A percentile compares a stretch with the other conserved stretches of the same genome.
Evolutionary conservation across 2,888 invertebrate genomes (phyloP).

Genomic region (Drosophila neonasuta): DNA sequence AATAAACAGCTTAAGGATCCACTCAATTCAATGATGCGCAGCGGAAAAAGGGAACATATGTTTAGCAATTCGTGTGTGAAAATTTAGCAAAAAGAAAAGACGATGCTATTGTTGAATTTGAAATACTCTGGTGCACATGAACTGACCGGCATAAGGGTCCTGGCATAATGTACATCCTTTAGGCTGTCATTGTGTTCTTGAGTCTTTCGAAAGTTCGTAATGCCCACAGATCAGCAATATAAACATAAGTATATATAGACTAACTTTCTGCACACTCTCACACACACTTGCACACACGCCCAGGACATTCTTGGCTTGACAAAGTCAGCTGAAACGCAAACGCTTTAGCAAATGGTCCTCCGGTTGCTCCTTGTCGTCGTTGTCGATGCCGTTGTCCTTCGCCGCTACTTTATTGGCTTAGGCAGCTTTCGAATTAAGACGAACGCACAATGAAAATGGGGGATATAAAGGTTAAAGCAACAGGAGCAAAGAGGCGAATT

Average conservation of each 20-base stretch:
- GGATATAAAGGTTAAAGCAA: constrained; percentile 64
- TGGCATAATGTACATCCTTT: neutral
- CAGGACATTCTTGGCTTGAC: neutral
- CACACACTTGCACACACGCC: constrained; percentile 13
- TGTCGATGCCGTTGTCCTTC: constrained; percentile 44
- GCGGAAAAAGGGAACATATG: constrained; percentile 50
- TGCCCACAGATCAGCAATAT: constrained; percentile 9
- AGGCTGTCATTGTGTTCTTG: constrained; percentile 4
- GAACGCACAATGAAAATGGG: constrained; percentile 43
- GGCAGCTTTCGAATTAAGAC: constrained; percentile 58
- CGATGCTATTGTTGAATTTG: constrained; percentile 24
- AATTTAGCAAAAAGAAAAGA: constrained; percentile 35
- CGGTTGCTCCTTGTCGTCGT: constrained; percentile 34
- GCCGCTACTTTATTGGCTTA: constrained; percentile 63
- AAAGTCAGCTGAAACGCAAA: constrained; percentile 34
- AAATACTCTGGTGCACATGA: constrained; percentile 6
- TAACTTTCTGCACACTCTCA: constrained; percentile 16
- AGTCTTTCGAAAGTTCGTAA: constrained; percentile 11
- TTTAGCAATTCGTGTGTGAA: constrained; percentile 63
- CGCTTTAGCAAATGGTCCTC: constrained; percentile 56
- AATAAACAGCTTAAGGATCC: constrained; percentile 51
- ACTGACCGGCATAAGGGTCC: neutral
- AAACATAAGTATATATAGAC: neutral
- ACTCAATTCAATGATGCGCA: constrained; percentile 50
- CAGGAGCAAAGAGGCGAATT: constrained; percentile 50